These are phyloP conservation scores for Hipposideros larvatus DNA, from an alignment of 2,797 vertebrate genomes.

Conservation along the genomic window DNA sequence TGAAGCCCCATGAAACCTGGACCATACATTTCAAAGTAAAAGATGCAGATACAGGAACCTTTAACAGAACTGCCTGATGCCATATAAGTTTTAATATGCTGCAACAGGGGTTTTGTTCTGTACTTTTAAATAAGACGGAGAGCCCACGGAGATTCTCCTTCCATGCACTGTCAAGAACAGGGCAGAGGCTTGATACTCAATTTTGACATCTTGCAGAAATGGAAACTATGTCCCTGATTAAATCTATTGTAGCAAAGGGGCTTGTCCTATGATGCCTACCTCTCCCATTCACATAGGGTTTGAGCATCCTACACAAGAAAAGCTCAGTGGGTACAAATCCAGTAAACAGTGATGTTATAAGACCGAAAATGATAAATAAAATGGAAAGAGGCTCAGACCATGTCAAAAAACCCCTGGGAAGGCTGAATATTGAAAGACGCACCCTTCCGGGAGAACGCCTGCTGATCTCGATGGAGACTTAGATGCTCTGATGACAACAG, in stretches of 20 bases:
- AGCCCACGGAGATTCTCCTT: slow-evolving; percentile 82
- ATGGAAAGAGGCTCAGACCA: neutral
- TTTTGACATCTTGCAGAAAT: slow-evolving; percentile 72
- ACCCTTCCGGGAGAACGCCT: accelerated
- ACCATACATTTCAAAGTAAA: slow-evolving; percentile 82
- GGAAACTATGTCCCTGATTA: neutral
- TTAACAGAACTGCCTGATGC: slow-evolving; percentile 74
- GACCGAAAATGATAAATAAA: slow-evolving; percentile 11
- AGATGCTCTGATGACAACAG: neutral
- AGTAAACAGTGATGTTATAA: neutral
- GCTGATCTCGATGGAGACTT: neutral
- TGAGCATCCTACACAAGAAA: slow-evolving; percentile 56
- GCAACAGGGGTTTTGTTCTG: slow-evolving; percentile 8
- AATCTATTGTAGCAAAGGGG: neutral
- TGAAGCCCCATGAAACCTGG: slow-evolving; percentile 79
- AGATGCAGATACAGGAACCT: slow-evolving; percentile 77
- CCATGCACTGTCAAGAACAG: slow-evolving; percentile 77
- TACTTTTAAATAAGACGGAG: slow-evolving; percentile 74
- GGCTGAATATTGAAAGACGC: neutral
- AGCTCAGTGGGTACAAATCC: slow-evolving; percentile 31
- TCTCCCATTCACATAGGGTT: neutral
- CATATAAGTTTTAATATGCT: slow-evolving; percentile 77
- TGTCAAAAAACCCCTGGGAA: neutral
- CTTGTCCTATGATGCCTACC: slow-evolving; percentile 3
- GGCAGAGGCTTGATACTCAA: slow-evolving; percentile 64